Conservation (phyloP, 2,888 invertebrate species). For the Apomyelois bistriatella region DNA sequence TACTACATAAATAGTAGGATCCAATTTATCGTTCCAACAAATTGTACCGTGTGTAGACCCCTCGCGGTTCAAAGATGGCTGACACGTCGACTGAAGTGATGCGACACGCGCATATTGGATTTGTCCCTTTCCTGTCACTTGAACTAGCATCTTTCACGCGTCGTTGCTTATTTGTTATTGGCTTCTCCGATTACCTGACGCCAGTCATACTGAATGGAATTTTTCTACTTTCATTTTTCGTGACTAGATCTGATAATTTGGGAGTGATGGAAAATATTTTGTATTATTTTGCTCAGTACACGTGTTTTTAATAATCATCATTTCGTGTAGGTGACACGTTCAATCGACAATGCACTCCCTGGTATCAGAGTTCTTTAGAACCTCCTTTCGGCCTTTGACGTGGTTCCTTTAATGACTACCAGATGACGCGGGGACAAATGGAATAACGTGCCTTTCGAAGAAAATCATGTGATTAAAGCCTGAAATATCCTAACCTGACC, state of each 20-base stretch:
- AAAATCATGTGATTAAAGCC: no score
- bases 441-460: no score
- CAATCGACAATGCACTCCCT: no score
- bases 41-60: background rate
- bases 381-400: no score
- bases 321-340: no score
- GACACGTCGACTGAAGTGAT: slow-evolving; percentile 34
- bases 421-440: no score
- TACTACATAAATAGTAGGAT: no score
- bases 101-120: slow-evolving; percentile 47
- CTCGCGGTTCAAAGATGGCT: slow-evolving; percentile 23
- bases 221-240: background rate
- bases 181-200: slow-evolving; percentile 8
- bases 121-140: slow-evolving; percentile 39
- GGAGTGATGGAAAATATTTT: background rate
- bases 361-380: no score
- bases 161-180: slow-evolving; percentile 19
- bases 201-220: background rate
- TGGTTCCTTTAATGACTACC: no score
- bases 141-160: slow-evolving; percentile 20
- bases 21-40: background rate
- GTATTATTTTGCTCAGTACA: no score
- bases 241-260: background rate
- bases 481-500: no score
- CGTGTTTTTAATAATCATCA: no score